These are phyloP conservation scores for Eilema caniola DNA, from an alignment of 2,888 invertebrate species.

Conservation along the genomic window DNA sequence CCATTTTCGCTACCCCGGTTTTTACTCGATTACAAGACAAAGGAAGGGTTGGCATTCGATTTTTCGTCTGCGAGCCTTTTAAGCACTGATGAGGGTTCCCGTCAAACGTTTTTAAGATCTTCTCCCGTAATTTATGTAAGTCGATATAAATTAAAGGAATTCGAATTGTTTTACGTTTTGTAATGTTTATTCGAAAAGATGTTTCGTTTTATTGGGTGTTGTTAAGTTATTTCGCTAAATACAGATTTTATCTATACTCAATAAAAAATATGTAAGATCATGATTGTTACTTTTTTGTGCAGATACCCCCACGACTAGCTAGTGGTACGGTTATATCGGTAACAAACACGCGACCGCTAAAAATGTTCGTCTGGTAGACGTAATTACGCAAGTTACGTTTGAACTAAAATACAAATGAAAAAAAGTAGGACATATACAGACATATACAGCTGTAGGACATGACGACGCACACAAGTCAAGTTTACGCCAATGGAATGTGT, in stretches of 20 bases:
- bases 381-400: too few species aligned
- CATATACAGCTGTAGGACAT: too few species aligned
- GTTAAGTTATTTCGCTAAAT: neutral
- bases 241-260: neutral
- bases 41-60: conserved; percentile 32
- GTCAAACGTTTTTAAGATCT: neutral
- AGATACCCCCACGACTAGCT: too few species aligned
- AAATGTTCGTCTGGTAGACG: too few species aligned
- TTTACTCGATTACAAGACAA: conserved; percentile 42
- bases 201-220: neutral
- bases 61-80: conserved; percentile 23
- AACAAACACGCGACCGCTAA: too few species aligned
- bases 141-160: conserved; percentile 9
- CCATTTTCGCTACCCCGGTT: conserved; percentile 36
- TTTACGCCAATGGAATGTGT: neutral
- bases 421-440: too few species aligned
- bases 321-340: too few species aligned
- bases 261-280: neutral
- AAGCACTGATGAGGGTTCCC: conserved; percentile 10
- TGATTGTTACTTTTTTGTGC: too few species aligned
- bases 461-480: neutral
- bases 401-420: too few species aligned
- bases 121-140: conserved; percentile 12
- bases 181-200: neutral
- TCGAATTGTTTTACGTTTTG: neutral